Evolutionary conservation across 2,113 vertebrate species (phyloP).

Genomic region (Atherinomorus stipes): DNA sequence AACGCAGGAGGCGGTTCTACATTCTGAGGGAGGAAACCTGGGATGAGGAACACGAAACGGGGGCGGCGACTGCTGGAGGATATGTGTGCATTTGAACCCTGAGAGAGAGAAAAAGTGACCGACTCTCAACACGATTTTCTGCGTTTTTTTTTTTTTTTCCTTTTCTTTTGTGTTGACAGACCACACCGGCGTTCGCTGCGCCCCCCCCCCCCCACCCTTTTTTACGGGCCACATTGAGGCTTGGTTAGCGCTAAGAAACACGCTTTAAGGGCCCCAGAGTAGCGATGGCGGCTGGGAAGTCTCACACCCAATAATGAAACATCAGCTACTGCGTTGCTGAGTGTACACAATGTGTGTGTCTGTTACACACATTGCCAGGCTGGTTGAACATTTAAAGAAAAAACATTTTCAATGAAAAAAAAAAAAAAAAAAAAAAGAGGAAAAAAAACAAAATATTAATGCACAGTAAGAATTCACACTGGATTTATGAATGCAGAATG

Average conservation of each 20-base stretch:
- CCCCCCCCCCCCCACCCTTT: constrained; percentile 24
- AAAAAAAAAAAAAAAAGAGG: constrained; percentile 5
- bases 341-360: constrained; percentile 66
- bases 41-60: constrained; percentile 55
- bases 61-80: constrained; percentile 75
- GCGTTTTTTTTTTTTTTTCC: constrained; percentile 35
- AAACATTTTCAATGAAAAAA: constrained; percentile 2
- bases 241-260: not conserved
- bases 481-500: constrained; percentile 17
- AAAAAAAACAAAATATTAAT: constrained; percentile 18
- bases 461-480: constrained; percentile 32
- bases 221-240: constrained; percentile 8
- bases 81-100: constrained; percentile 85
- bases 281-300: constrained; percentile 28
- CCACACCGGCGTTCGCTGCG: constrained; percentile 61
- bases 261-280: constrained; percentile 35
- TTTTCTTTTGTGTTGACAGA: constrained; percentile 56
- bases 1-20: constrained; percentile 58
- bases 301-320: constrained; percentile 70
- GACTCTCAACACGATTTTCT: constrained; percentile 65
- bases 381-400: constrained; percentile 34
- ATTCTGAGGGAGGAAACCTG: constrained; percentile 54
- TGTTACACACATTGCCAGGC: constrained; percentile 18
- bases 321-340: constrained; percentile 51
- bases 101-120: constrained; percentile 85